Evolutionary conservation across 1,140 invertebrate genomes (phyloP).

Genomic region (Scaptomyza montana): DNA sequence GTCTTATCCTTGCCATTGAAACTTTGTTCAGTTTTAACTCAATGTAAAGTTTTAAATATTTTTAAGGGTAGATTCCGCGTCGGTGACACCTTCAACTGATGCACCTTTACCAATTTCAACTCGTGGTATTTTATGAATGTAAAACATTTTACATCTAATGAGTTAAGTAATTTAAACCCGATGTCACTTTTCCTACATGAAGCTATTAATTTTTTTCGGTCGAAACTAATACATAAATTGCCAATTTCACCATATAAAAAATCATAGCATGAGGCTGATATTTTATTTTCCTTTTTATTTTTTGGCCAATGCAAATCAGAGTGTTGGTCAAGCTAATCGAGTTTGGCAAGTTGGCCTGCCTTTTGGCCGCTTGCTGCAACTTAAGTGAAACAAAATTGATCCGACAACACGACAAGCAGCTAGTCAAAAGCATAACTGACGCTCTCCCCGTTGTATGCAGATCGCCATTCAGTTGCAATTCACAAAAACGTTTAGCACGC

Average conservation of each 20-base stretch:
- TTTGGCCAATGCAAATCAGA: constrained; percentile 43
- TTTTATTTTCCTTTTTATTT: too few relatives aligned
- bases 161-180: constrained; percentile 35
- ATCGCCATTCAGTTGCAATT: neutral
- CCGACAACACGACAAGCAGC: constrained; percentile 62
- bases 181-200: constrained; percentile 35
- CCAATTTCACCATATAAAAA: constrained; percentile 40
- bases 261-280: neutral
- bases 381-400: constrained; percentile 70
- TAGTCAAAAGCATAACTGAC: constrained; percentile 6
- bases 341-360: constrained; percentile 46
- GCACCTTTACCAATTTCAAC: too few relatives aligned
- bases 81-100: too few relatives aligned
- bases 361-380: constrained; percentile 10
- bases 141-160: constrained; percentile 35
- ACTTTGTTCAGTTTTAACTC: too few relatives aligned
- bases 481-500: constrained; percentile 32
- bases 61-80: too few relatives aligned
- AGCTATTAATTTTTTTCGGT: constrained; percentile 30
- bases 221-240: constrained; percentile 37
- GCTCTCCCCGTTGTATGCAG: constrained; percentile 6
- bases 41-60: neutral
- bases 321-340: constrained; percentile 61
- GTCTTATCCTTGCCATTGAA: too few relatives aligned
- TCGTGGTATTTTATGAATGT: constrained; percentile 3